Evolutionary conservation across 2,888 invertebrate species (phyloP), one percentile per base, ranked within the genome.

Genomic region (Rhagium mordax): DNA sequence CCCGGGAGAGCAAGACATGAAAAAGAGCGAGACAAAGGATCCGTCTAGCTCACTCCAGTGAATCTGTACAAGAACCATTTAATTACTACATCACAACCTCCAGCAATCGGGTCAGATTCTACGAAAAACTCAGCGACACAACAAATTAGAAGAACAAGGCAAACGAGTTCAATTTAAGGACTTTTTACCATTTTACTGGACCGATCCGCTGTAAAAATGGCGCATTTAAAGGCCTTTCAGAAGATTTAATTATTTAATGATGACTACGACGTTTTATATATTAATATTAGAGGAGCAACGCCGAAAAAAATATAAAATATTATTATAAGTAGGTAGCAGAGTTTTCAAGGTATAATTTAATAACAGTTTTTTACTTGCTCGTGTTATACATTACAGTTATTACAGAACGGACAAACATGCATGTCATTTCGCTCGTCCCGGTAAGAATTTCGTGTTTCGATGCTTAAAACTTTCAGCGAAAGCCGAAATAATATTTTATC

Each of bases 71-170:
- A 70, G 74, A 68, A 74, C 70, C 75, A 67, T 78, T 78, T 78
- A 78, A 78, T 78, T 78, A 78, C 72, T 71, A 75, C 77, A 67
- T 67, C 72, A 60, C 72, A 71, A 66, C 55, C 71, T 65, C 65
- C 16, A 20, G 62, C 71, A 78, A 77, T 77, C 78, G 72, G 74
- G 75, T 75, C 74, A 70, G 70, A 78, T 75, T 76, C 72, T 70
- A 69, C 55, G 74, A 75, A 77, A 73, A 75, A 75, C 75, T 64
- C 65, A 55, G 71, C 70, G 73, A 78, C 73, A 76, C 70, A 76
- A 74, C 78, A 75, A 74, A 74, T 72, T 72, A 75, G 70, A 66
- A 62, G 69, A 74, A 74, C 71, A 67, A 71, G 72, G 72, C 27
- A 71, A 71, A 66, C 16, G 64, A 29, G 61, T 16, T 27, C 13